phyloP scores from a whole-genome alignment of 2,797 vertebrate species.

The Semotilus atromaculatus region DNA sequence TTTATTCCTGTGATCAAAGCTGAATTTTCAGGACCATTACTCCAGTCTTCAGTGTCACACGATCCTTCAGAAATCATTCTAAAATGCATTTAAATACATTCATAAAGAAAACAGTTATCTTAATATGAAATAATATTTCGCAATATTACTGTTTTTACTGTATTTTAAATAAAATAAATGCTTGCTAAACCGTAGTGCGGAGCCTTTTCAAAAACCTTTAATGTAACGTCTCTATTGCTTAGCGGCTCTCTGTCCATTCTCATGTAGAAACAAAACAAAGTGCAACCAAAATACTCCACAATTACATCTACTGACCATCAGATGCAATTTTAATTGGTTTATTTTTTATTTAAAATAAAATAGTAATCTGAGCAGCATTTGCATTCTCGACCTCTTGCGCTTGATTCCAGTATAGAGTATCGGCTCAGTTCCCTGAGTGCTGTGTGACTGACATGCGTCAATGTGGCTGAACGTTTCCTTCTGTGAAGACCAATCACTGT shows the following conservation, averaged over 20 bases:
- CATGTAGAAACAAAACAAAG: background rate
- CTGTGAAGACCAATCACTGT: slow-evolving; percentile 17
- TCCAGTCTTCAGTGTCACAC: too few relatives aligned
- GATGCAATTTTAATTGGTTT: background rate
- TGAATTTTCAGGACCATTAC: too few relatives aligned
- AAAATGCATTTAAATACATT: background rate
- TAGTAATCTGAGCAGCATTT: background rate
- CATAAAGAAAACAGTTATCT: background rate
- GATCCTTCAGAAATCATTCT: too few relatives aligned
- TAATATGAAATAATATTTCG: background rate
- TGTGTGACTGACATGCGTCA: background rate
- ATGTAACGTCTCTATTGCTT: background rate
- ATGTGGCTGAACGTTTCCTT: background rate
- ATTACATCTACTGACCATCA: background rate
- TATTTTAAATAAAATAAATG: background rate
- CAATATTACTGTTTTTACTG: background rate
- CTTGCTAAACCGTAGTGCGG: background rate
- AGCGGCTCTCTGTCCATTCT: background rate
- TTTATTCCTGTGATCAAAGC: background rate
- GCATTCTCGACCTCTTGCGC: background rate
- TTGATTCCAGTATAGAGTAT: background rate
- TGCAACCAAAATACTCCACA: background rate
- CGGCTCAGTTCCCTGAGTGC: slow-evolving; percentile 2
- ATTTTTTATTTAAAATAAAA: background rate
- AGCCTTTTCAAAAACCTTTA: background rate